Conservation (phyloP, 2,888 invertebrate species). For the Epicampocera succincta region DNA sequence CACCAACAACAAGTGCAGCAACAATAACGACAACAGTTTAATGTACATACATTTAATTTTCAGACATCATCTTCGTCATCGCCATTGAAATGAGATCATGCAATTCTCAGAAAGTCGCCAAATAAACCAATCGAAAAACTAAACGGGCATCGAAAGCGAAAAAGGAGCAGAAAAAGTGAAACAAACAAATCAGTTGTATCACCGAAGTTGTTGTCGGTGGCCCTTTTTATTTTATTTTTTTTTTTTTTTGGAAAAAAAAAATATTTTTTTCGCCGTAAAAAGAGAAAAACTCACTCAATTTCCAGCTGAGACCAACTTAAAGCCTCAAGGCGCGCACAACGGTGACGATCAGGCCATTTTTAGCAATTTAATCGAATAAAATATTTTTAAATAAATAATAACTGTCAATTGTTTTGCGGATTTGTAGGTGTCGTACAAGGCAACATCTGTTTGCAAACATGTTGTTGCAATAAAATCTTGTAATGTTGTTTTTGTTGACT, state of each 20-base stretch:
- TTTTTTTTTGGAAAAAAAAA: background rate
- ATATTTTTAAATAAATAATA: constrained; percentile 8
- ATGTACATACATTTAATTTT: constrained; percentile 44
- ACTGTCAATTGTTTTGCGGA: constrained; percentile 1
- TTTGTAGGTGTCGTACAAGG: constrained; percentile 62
- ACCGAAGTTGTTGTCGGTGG: constrained; percentile 23
- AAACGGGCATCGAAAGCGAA: background rate
- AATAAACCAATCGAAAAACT: constrained; percentile 11
- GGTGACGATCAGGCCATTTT: constrained; percentile 26
- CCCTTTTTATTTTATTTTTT: constrained; percentile 28
- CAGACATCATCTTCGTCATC: constrained; percentile 30
- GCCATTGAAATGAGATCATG: constrained; percentile 60
- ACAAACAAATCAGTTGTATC: constrained; percentile 36
- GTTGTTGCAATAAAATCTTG: constrained; percentile 21
- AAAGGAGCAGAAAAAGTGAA: background rate
- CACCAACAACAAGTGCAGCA: constrained; percentile 6
- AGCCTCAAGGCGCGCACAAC: background rate
- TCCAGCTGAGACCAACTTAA: background rate
- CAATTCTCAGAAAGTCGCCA: constrained; percentile 70
- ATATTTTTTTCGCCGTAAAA: constrained; percentile 1
- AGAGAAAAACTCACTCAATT: background rate
- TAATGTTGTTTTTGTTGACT: constrained; percentile 1
- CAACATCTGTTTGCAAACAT: constrained; percentile 53
- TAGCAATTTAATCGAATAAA: constrained; percentile 9
- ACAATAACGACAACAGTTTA: constrained; percentile 29